These are phyloP conservation scores for Thermophis baileyi DNA, from an alignment of 2,113 vertebrate genomes.

Conservation along the genomic window DNA sequence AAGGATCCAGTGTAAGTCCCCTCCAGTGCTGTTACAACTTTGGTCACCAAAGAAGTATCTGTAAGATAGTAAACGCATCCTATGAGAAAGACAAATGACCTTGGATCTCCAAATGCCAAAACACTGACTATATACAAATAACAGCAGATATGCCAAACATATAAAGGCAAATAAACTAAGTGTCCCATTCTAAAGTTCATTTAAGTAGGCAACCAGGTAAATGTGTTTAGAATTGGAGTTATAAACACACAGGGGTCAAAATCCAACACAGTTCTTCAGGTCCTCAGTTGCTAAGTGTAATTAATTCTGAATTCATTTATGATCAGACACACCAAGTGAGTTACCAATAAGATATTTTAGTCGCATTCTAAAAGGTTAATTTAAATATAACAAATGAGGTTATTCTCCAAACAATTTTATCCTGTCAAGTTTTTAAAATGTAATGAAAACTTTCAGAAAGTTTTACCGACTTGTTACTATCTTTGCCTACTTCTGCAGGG, in stretches of 20 bases:
- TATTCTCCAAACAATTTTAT: background rate
- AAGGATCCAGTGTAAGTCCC: background rate
- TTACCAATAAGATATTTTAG: background rate
- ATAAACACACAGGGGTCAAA: background rate
- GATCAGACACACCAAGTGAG: background rate
- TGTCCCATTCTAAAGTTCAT: background rate
- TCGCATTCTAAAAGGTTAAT: background rate
- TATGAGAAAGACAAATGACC: background rate
- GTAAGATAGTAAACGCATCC: background rate
- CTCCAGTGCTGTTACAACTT: background rate
- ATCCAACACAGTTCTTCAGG: background rate
- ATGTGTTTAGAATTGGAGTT: background rate
- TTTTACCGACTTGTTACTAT: background rate
- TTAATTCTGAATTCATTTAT: background rate
- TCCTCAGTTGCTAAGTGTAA: background rate
- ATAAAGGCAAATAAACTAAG: background rate
- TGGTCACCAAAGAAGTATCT: background rate
- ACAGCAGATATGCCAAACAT: background rate
- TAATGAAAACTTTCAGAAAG: background rate
- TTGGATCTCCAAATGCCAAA: background rate
- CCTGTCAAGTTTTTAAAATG: background rate
- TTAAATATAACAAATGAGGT: background rate
- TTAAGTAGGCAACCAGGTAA: background rate
- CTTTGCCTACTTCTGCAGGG: background rate
- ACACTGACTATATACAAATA: background rate